These are phyloP conservation scores for Argopecten irradians DNA, from an alignment of 1,140 invertebrate genomes.

Conservation along the genomic window DNA sequence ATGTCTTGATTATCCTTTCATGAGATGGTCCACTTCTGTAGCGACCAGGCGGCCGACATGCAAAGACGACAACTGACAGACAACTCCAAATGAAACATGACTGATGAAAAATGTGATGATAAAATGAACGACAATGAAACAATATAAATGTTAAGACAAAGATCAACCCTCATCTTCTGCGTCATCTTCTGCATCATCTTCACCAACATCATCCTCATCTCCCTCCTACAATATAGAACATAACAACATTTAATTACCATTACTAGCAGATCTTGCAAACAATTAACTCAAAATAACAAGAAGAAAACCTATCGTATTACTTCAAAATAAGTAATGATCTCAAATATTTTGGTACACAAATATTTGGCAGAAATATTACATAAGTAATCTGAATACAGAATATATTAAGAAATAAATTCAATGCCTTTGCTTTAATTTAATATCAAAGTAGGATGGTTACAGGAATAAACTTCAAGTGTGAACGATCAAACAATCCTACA, in stretches of 20 bases:
- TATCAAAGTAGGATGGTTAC: too few species aligned
- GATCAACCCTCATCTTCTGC: constrained; percentile 58
- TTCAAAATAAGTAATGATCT: neutral
- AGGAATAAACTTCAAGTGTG: too few species aligned
- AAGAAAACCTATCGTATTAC: neutral
- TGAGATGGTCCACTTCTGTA: constrained; percentile 31
- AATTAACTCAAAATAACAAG: neutral
- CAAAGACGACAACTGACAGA: constrained; percentile 26
- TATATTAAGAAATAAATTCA: neutral
- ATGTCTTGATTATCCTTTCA: constrained; percentile 37
- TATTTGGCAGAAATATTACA: neutral
- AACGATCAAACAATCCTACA: too few species aligned
- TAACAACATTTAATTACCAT: neutral
- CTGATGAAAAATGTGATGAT: constrained; percentile 44
- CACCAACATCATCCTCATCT: constrained; percentile 52
- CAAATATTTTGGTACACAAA: neutral
- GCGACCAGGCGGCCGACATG: neutral
- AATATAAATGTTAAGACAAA: constrained; percentile 34
- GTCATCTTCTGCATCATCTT: constrained; percentile 53
- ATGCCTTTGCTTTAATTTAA: neutral
- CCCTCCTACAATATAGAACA: constrained; percentile 47
- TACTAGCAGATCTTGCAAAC: neutral
- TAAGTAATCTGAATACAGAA: neutral
- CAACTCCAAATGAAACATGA: constrained; percentile 35
- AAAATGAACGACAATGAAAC: constrained; percentile 37